Percentiles rank a stretch among this genome's conserved stretches.
phyloP scores from a whole-genome alignment of 2,888 invertebrate genomes.

The Drosophila mayaguana region DNA sequence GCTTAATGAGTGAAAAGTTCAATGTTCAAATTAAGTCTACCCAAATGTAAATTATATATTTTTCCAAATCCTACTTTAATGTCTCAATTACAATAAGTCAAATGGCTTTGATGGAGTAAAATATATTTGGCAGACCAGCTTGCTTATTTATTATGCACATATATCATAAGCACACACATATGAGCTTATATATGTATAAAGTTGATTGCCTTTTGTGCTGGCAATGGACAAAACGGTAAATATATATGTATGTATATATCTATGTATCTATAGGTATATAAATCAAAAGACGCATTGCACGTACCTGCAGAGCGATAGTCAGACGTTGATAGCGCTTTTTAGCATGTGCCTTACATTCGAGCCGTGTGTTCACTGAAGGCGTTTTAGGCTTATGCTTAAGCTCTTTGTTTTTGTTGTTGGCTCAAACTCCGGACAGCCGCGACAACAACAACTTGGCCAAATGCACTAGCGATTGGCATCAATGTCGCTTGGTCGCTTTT shows the following conservation, averaged over 20 bases:
- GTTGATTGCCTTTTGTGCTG: slow-evolving; percentile 40
- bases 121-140: slow-evolving; percentile 19
- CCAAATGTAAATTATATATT: background rate
- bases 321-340: slow-evolving; percentile 67
- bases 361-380: slow-evolving; percentile 69
- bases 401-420: slow-evolving; percentile 35
- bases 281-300: slow-evolving; percentile 75
- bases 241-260: slow-evolving; percentile 12
- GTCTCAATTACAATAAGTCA: background rate
- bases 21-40: background rate
- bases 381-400: slow-evolving; percentile 57
- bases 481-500: slow-evolving; percentile 80
- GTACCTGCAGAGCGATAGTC: slow-evolving; percentile 63
- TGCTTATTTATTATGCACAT: slow-evolving; percentile 36
- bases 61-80: background rate
- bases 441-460: slow-evolving; percentile 42
- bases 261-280: slow-evolving; percentile 39
- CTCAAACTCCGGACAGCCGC: slow-evolving; percentile 26
- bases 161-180: background rate
- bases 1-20: background rate
- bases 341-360: slow-evolving; percentile 53
- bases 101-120: background rate
- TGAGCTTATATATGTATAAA: slow-evolving; percentile 23
- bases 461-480: slow-evolving; percentile 76
- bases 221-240: slow-evolving; percentile 42